Evolutionary conservation across 2,888 invertebrate genomes (phyloP).

Genomic region (Drosophila helvetica): DNA sequence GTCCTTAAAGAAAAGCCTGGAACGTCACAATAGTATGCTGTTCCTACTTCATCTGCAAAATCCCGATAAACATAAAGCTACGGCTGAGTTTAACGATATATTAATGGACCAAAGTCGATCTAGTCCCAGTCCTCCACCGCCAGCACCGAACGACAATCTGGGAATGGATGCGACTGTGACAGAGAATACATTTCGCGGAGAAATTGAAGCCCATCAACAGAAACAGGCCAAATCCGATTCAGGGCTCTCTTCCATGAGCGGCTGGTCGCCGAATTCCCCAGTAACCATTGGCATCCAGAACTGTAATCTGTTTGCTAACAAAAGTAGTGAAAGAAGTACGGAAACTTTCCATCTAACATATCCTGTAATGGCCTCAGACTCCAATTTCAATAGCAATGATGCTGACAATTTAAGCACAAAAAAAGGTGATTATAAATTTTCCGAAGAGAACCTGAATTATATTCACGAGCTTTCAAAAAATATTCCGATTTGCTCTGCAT

Average conservation of each 20-base stretch:
- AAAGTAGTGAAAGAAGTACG: slow-evolving; percentile 50
- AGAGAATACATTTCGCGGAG: slow-evolving; percentile 58
- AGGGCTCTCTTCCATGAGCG: slow-evolving; percentile 93
- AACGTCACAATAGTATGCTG: slow-evolving; percentile 83
- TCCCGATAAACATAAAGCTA: slow-evolving; percentile 78
- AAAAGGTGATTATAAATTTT: slow-evolving; percentile 74
- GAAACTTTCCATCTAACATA: slow-evolving; percentile 47
- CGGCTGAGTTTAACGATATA: slow-evolving; percentile 67
- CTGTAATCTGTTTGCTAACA: slow-evolving; percentile 47
- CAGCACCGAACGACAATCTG: slow-evolving; percentile 89
- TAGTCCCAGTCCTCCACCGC: slow-evolving; percentile 92
- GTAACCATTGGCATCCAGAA: slow-evolving; percentile 22
- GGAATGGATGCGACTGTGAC: slow-evolving; percentile 3
- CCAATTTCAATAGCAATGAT: slow-evolving; percentile 3
- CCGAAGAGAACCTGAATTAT: slow-evolving; percentile 83
- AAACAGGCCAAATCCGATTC: slow-evolving; percentile 90
- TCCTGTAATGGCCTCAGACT: slow-evolving; percentile 3
- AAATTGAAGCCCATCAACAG: slow-evolving; percentile 54
- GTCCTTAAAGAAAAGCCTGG: slow-evolving; percentile 81
- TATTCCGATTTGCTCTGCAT: slow-evolving; percentile 83
- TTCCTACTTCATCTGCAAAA: slow-evolving; percentile 83
- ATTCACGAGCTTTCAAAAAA: slow-evolving; percentile 83
- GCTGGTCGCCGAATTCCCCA: slow-evolving; percentile 93
- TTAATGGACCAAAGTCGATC: slow-evolving; percentile 84
- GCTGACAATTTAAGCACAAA: background rate